Conservation (phyloP, 2,113 vertebrate genomes). For the Hucho hucho region DNA sequence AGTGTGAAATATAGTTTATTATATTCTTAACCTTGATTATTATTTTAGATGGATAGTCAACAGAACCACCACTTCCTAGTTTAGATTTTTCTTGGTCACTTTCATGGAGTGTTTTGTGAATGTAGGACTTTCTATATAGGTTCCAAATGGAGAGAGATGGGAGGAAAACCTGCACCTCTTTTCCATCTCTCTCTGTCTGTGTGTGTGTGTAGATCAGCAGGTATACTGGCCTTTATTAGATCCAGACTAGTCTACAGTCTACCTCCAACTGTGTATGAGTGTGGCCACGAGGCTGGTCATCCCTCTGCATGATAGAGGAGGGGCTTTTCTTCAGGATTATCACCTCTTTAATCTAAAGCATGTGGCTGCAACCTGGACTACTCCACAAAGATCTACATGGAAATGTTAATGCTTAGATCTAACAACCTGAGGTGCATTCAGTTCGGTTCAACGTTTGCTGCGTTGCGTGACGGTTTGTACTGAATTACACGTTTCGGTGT, state of each 20-base stretch:
- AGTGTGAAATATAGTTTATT: no score
- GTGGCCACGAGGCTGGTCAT: not conserved
- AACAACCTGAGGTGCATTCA: not conserved
- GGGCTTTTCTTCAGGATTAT: constrained; percentile 72
- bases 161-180: constrained; percentile 28
- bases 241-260: constrained; percentile 58
- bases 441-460: no score
- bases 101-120: constrained; percentile 12
- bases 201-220: constrained; percentile 60
- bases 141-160: constrained; percentile 45
- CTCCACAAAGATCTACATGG: no score
- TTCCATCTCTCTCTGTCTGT: constrained; percentile 40
- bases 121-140: constrained; percentile 26
- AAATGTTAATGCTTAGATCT: constrained; percentile 24
- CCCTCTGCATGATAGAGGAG: constrained; percentile 41
- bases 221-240: constrained; percentile 65
- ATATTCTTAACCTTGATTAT: not conserved
- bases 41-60: not conserved
- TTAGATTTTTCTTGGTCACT: not conserved
- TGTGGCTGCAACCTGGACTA: constrained; percentile 53
- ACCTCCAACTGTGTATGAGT: constrained; percentile 19
- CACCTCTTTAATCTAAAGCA: constrained; percentile 78
- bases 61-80: not conserved
- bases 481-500: no score
- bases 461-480: no score